Evolutionary conservation across 37 sponge, comb jelly and placozoan species (phyloP), one percentile per base, ranked within the genome.

Genomic region (Haliclona indistincta): DNA sequence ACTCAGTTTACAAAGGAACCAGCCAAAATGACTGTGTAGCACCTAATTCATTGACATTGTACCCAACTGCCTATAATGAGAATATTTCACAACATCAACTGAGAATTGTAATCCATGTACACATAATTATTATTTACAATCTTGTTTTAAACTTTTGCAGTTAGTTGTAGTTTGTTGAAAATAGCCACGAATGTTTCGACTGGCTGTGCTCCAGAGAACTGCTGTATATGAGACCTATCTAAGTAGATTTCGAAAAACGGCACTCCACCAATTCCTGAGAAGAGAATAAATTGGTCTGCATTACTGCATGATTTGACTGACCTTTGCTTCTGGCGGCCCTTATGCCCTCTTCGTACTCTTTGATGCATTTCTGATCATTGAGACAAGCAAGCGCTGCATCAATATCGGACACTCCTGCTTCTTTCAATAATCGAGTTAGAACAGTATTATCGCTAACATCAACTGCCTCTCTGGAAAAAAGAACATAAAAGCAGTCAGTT

Each of bases 131-230:
- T n/a, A n/a, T n/a, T n/a, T n/a, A n/a, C n/a, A n/a, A n/a, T n/a
- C n/a, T n/a, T n/a, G n/a, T n/a, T n/a, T 61, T 63, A 84, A 26
- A 84, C 66, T 63, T 77, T 84, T 4, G 85, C 66, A 2, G 62
- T n/a, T 17, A 44, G 26, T 39, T 63, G 61, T 28, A 85, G 60
- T 29, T 80, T 51, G 40, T 39, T 72, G 39, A 78, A 67, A 1
- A 85, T 74, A 20, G 58, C 26, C 2, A 79, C 49, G 44, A 85
- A 72, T 40, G 86, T 85, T n/a, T 85, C 86, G 3, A 74, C 42
- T 15, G 74, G 75, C 49, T 85, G 86, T 4, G 80, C 86, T 54
- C 86, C 86, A 22, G 80, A 72, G 52, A 85, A 78, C 47, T 38
- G 43, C 49, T 85, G 86, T 33, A 65, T 30, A 23, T 80, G 80